Conservation (phyloP, 2,797 vertebrate species). For the Scleropages formosus region DNA sequence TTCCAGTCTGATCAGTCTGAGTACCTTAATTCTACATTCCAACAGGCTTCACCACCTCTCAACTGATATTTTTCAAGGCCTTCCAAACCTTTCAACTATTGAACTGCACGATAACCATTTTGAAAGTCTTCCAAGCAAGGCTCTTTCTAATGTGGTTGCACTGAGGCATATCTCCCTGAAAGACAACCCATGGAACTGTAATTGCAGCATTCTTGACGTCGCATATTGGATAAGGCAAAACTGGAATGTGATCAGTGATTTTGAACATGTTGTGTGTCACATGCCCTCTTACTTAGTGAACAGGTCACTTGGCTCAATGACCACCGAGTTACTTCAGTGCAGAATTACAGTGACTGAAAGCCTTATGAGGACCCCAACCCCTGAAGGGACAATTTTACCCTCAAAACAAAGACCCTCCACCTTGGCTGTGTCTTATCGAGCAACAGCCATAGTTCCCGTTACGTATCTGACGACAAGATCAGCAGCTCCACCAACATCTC, state of each 20-base stretch:
- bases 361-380: background rate
- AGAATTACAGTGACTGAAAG: background rate
- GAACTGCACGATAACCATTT: slow-evolving; percentile 58
- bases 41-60: slow-evolving; percentile 69
- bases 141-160: slow-evolving; percentile 49
- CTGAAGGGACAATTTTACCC: background rate
- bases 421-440: background rate
- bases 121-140: slow-evolving; percentile 53
- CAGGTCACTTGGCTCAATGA: slow-evolving; percentile 48
- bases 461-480: background rate
- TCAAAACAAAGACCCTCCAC: background rate
- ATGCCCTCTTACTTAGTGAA: slow-evolving; percentile 40
- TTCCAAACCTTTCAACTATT: slow-evolving; percentile 57
- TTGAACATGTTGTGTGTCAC: slow-evolving; percentile 48
- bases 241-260: slow-evolving; percentile 44
- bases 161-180: slow-evolving; percentile 55
- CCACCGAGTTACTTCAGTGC: slow-evolving; percentile 51
- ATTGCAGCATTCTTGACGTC: slow-evolving; percentile 71
- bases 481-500: background rate
- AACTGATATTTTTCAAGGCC: slow-evolving; percentile 61
- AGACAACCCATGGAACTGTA: slow-evolving; percentile 76
- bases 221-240: slow-evolving; percentile 70
- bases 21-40: slow-evolving; percentile 60
- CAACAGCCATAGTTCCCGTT: background rate
- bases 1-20: slow-evolving; percentile 60